Evolutionary conservation across 53 echinoderm and acorn worm genomes (phyloP), one percentile per base, ranked within the genome.

Genomic region (Temnopleurus reevesii): DNA sequence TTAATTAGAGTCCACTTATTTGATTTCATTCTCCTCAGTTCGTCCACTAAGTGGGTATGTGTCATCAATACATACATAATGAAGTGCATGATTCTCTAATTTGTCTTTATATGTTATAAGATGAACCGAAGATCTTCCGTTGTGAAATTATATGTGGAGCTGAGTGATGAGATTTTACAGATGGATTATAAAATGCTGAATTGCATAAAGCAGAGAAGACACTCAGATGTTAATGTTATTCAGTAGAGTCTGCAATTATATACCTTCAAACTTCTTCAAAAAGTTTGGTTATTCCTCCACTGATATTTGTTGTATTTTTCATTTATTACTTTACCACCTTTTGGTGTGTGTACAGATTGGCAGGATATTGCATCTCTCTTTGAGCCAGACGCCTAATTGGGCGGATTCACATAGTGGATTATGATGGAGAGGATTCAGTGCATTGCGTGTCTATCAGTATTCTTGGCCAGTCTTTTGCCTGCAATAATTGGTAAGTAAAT

Each of bases 401-500:
- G 79, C 79, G 79, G 15, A 45, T 43, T n/a, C 10, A 38, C 71
- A 35, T 7, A 79, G 21, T 26, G 79, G 49, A 79, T 27, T 29
- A 79, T 15, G 36, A 79, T 79, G 79, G 79, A 49, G 79, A 79
- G 41, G 46, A 13, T 49, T 46, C 79, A 17, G 27, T 79, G 79
- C 23, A 29, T 79, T 4, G 13, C 46, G 49, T 79, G 79, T 26
- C 28, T 49, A 5, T 19, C 46, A 26, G 46, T 79, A 15, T 25
- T 79, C 79, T 12, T 49, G 13, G 47, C 79, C 25, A 79, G 51
- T 30, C 28, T 79, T 15, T 49, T 79, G 17, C 79, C 79, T 79
- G 49, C 79, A 79, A 79, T 79, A 49, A 79, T 79, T 49, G 79
- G 79, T 79, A 28, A 79, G 79, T 47, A 8, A 63, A 31, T 63